phyloP scores from a whole-genome alignment of 2,888 invertebrate genomes.

The Chromoteleia sp. region DNA sequence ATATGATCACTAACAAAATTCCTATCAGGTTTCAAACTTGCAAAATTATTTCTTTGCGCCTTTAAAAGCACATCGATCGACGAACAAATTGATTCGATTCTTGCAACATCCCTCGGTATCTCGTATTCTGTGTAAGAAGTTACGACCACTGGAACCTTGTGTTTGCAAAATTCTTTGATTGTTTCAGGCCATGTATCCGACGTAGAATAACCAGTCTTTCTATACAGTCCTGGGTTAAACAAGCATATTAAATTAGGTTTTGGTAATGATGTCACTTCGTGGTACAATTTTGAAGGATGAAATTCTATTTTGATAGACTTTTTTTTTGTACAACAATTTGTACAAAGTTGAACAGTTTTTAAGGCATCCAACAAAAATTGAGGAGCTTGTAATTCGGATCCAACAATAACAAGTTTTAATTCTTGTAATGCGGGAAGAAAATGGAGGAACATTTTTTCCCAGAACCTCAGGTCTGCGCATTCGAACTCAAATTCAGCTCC shows the following conservation, averaged over 20 bases:
- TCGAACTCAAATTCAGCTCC: constrained; percentile 91
- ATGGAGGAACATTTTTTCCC: constrained; percentile 90
- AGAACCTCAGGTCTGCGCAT: constrained; percentile 88
- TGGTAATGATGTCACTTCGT: constrained; percentile 76
- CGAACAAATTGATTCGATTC: constrained; percentile 86
- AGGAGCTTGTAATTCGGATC: constrained; percentile 87
- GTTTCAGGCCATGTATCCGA: constrained; percentile 89
- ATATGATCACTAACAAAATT: constrained; percentile 91
- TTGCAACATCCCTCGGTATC: constrained; percentile 87
- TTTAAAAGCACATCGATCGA: constrained; percentile 86
- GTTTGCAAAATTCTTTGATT: constrained; percentile 86
- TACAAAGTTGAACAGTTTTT: constrained; percentile 84
- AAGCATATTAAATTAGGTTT: constrained; percentile 87
- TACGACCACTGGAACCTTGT: constrained; percentile 87
- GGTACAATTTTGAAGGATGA: constrained; percentile 81
- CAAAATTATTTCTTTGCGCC: constrained; percentile 88
- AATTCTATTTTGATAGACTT: constrained; percentile 76
- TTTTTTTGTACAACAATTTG: constrained; percentile 72
- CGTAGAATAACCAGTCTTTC: constrained; percentile 88
- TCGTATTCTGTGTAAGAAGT: constrained; percentile 90
- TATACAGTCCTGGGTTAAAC: constrained; percentile 90
- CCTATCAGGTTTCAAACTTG: constrained; percentile 89
- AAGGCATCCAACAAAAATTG: constrained; percentile 87
- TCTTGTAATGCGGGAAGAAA: constrained; percentile 86
- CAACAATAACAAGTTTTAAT: constrained; percentile 88